Evolutionary conservation across 2,888 invertebrate genomes (phyloP), one percentile per base, ranked within the genome.

Genomic region (Stenoptilia bipunctidactyla): DNA sequence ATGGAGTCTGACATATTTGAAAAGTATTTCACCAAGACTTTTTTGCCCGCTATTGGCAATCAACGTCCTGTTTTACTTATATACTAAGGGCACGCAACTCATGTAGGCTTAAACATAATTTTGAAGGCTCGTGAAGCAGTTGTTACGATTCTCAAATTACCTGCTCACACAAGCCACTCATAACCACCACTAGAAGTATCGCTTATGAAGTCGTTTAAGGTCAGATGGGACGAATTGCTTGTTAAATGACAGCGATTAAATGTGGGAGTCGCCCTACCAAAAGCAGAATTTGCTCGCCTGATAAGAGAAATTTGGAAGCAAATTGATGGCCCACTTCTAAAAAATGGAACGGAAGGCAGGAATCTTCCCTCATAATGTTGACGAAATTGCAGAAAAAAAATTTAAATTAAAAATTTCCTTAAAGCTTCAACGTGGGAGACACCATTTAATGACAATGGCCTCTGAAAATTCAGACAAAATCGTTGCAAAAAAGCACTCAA

Each of bases 341-440:
- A 12, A 20, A 44, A 43, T 44, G 51, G 55, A 55, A 36, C 42
- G 45, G 36, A 48, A 52, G 44, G 44, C 48, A 36, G 56, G 53
- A 37, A 55, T n/a, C n/a, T n/a, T n/a, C n/a, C n/a, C n/a, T 55
- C n/a, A 47, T 8, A 46, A 51, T 39, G 15, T 3, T 36, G 20
- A 45, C 27, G 45, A n/a, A 10, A 36, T 45, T 43, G 41, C 33
- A 37, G 44, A 46, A 25, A 33, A 43, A 0, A 8, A 42, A 12
- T 50, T 45, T 20, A 45, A 51, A n/a, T n/a, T n/a, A n/a, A n/a
- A n/a, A n/a, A n/a, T n/a, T 20, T 1, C 27, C 2, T 36, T 47
- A 15, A 40, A 45, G 34, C 34, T 47, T 27, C 25, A 39, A 36
- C 25, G 38, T 39, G 42, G 38, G 38, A 48, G 42, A 40, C 14